Base-by-base conservation (phyloP, 92 coral and sea anemone species). In the Bergia puertoricense region DNA sequence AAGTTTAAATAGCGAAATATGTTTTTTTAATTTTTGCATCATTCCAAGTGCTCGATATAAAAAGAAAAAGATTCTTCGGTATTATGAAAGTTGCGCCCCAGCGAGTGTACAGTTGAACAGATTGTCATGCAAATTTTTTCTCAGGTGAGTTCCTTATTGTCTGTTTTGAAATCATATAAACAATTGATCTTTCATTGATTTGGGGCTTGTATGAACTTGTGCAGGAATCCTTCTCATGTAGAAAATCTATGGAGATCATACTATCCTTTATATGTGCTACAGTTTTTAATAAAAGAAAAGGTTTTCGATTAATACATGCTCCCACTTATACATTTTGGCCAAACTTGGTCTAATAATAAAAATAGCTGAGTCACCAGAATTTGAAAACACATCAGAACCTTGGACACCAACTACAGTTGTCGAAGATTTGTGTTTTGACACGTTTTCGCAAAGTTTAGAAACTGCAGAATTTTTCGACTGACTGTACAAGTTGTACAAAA, bases 61-160 rank as follows among this genome's bases (percentile, higher is more conserved):
- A 13, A 75, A 13, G 42, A n/a, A n/a, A 82, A 45, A 45, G 22
- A 42, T 84, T 69, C 44, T 59, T 72, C 44, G 13, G 73, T 57
- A 45, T 57, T 80, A 51, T 82, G 46, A 42, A 66, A 42, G 73
- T 84, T 69, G 79, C 87, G 79, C 79, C 87, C 87, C 87, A 54
- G 87, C 69, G 79, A 69, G 87, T 48, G 77, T 45, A 71, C 87
- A 51, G 87, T 84, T 84, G 75, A 62, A 40, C 51, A 65, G 69
- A 91, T 94, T 94, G 93, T 94, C 18, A 94, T 94, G 97, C 93
- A 91, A 94, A 94, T 94, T 54, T 65, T 20, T 11, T 4, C 68
- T 93, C 90, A 77, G 92, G 94, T 94, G 93, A 93, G 93, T 90
- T 91, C 65, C 62, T 92, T 23, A 80, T 91, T 89, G 91, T 93